Evolutionary conservation across 2,888 invertebrate genomes (phyloP).

Genomic region (Pherbina coryleti): DNA sequence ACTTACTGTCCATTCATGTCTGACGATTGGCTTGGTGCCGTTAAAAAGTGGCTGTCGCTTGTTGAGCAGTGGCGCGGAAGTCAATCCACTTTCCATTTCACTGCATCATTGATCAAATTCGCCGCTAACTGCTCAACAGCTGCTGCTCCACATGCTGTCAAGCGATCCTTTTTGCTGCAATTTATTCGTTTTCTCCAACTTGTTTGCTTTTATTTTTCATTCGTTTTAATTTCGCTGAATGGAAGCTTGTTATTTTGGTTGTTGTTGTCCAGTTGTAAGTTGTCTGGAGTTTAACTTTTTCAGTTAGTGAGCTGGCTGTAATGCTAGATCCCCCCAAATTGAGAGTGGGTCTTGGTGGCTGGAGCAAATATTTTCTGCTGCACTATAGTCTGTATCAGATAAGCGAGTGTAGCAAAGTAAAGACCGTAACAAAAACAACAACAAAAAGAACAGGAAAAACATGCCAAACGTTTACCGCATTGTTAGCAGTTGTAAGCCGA

Average conservation of each 20-base stretch:
- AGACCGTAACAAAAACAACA: neutral
- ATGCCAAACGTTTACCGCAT: constrained; percentile 16
- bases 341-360: neutral
- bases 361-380: neutral
- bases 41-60: neutral
- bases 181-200: constrained; percentile 9
- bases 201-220: neutral
- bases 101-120: constrained; percentile 15
- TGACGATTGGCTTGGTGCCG: neutral
- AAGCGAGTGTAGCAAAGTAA: neutral
- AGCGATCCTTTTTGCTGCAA: constrained; percentile 6
- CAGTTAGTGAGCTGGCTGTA: neutral
- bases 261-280: neutral
- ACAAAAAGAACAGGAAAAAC: constrained; percentile 10
- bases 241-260: neutral
- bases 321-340: neutral
- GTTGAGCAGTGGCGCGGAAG: neutral
- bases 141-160: neutral
- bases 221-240: constrained; percentile 13
- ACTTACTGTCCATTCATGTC: neutral
- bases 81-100: constrained; percentile 24
- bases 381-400: constrained; percentile 16
- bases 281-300: neutral
- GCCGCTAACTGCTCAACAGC: neutral
- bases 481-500: constrained; percentile 23